These are phyloP conservation scores for Okapia johnstoni DNA, from an alignment of 2,113 vertebrate species.

Conservation along the genomic window DNA sequence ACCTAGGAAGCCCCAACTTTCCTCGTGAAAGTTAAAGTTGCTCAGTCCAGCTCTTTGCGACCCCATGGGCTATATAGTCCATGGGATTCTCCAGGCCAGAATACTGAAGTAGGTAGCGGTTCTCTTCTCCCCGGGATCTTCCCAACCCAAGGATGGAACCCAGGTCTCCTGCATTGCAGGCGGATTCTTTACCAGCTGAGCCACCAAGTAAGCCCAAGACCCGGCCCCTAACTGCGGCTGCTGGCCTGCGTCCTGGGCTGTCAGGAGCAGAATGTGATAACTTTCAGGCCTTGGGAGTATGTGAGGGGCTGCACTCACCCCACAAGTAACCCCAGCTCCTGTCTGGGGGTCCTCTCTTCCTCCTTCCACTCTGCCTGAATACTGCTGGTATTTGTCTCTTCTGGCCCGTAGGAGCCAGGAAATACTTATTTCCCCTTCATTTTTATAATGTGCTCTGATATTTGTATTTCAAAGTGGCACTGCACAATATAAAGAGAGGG, in stretches of 20 bases:
- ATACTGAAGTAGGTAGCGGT: not conserved
- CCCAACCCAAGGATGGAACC: not conserved
- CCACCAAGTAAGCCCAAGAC: not conserved
- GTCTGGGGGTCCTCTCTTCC: not conserved
- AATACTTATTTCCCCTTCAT: not conserved
- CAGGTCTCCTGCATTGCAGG: not conserved
- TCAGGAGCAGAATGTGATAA: not conserved
- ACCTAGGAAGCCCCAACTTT: not conserved
- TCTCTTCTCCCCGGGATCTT: not conserved
- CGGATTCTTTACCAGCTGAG: not conserved
- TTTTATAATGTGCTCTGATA: not conserved
- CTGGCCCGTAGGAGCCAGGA: not conserved
- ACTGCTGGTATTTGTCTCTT: not conserved
- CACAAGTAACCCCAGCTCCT: not conserved
- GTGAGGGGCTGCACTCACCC: not conserved
- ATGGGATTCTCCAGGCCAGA: not conserved
- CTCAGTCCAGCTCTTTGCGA: not conserved
- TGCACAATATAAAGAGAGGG: not conserved
- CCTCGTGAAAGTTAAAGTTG: not conserved
- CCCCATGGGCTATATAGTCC: not conserved
- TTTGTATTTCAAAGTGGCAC: not conserved
- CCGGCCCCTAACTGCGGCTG: accelerated
- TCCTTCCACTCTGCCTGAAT: not conserved
- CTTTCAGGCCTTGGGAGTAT: too few species aligned
- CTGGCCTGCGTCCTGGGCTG: not conserved